Base-by-base conservation (phyloP, 2,113 vertebrate species). In the Cnemophilus loriae region DNA sequence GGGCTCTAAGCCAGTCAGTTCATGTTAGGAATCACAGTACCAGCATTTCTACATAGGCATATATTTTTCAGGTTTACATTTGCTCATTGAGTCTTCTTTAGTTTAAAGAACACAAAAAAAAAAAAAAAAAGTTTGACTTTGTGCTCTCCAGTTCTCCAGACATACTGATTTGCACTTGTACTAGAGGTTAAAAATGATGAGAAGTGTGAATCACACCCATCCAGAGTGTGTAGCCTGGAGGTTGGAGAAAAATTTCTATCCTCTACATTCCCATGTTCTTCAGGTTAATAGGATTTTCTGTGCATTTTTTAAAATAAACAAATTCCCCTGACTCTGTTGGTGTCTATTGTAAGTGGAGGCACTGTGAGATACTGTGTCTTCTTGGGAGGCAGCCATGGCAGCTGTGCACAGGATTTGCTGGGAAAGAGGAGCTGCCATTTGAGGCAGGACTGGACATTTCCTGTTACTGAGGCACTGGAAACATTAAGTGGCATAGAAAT, bases 381-480 rank as follows among this genome's bases (percentile, higher is more conserved):
- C 52, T 63, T 52, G 30, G 1, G 1, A 67, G 56, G 35, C 49
- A 77, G 46, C 59, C 2, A 0, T 30, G 20, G 33, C 55, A 65
- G 27, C 10, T 2, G 0, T 37, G 5, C 1, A 0, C 17, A 64
- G 37, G 57, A 64, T 41, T 76, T 87, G 9, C 56, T 76, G 56
- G 41, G 44, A 78, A 71, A 71, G 22, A 81, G 30, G 7, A 83
- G 30, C 23, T 89, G 50, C 39, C 16, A 9, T 37, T 61, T 70
- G 20, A 59, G 47, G 39, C 59, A 89, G 35, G n/a, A 32, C 24
- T 41, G 35, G 21, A 64, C 15, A 46, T 63, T 87, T 64, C 26
- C 9, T 79, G 10, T 64, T 60, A 35, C 24, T 41, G 35, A 67
- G 21, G 24, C 35, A 84, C 19, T 56, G 24, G 39, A 85, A 80